Evolutionary conservation across 2,888 invertebrate genomes (phyloP).

Genomic region (Pseudanteris insignis): DNA sequence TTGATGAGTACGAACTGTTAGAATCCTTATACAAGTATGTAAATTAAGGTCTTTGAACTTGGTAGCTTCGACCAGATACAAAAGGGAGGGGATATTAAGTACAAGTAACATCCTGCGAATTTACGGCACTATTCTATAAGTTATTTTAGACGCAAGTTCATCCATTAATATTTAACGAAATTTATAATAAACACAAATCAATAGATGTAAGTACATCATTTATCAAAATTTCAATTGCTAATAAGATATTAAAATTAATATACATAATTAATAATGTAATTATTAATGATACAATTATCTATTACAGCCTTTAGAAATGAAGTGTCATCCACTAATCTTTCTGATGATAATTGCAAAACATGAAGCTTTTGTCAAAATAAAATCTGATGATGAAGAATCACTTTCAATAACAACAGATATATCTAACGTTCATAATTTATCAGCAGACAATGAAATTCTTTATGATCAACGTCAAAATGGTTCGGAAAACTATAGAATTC

Average conservation of each 20-base stretch:
- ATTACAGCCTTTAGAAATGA: conserved; percentile 13
- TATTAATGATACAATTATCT: no score
- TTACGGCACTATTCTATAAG: conserved; percentile 12
- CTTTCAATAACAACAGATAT: background rate
- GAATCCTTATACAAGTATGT: background rate
- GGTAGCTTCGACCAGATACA: conserved; percentile 5
- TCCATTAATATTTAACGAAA: background rate
- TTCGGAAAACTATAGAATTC: conserved; percentile 76
- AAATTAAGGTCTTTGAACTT: conserved; percentile 33
- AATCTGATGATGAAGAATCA: conserved; percentile 1
- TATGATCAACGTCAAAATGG: conserved; percentile 83
- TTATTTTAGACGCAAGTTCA: conserved; percentile 15
- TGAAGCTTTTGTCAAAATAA: conserved; percentile 10
- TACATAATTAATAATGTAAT: no score
- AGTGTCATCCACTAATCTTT: conserved; percentile 1
- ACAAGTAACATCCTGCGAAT: conserved; percentile 8
- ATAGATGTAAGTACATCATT: no score
- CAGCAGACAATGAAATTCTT: conserved; percentile 4
- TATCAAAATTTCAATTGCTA: no score
- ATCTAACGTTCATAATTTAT: background rate
- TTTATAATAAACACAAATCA: no score
- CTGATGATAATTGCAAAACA: conserved; percentile 5
- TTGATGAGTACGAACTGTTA: no score
- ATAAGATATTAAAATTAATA: no score
- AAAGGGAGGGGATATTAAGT: conserved; percentile 11